Evolutionary conservation across 2,797 vertebrate species (phyloP).

Genomic region (Morus bassanus): DNA sequence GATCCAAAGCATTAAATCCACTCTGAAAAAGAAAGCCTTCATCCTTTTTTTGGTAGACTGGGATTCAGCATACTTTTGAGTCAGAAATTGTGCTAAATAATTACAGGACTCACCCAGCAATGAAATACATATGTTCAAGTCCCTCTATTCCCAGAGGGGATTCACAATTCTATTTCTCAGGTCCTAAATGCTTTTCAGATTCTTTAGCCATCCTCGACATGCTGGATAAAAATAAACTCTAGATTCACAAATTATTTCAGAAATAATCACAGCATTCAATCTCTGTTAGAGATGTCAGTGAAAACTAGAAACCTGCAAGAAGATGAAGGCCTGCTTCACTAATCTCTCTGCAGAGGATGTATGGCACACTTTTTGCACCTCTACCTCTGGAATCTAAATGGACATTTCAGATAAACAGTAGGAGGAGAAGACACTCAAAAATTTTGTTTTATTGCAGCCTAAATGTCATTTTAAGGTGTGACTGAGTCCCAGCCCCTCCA

Average conservation of each 20-base stretch:
- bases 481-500: not conserved
- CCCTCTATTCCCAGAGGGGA: not conserved
- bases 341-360: not conserved
- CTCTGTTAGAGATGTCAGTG: conserved; percentile 10
- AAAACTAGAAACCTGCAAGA: not conserved
- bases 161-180: not conserved
- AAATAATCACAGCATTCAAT: conserved; percentile 25
- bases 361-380: not conserved
- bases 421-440: not conserved
- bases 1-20: not conserved
- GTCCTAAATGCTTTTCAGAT: conserved; percentile 1
- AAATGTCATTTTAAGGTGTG: not conserved
- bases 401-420: not conserved
- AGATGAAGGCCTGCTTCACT: not conserved
- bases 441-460: not conserved
- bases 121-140: not conserved
- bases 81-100: not conserved
- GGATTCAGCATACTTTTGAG: not conserved
- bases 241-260: conserved; percentile 22
- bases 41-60: not conserved
- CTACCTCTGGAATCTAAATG: not conserved
- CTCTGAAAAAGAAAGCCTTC: not conserved
- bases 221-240: conserved; percentile 30
- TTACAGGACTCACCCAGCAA: not conserved
- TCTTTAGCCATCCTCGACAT: not conserved